phyloP scores from a whole-genome alignment of 2,888 invertebrate species.

The Aradus depressus region DNA sequence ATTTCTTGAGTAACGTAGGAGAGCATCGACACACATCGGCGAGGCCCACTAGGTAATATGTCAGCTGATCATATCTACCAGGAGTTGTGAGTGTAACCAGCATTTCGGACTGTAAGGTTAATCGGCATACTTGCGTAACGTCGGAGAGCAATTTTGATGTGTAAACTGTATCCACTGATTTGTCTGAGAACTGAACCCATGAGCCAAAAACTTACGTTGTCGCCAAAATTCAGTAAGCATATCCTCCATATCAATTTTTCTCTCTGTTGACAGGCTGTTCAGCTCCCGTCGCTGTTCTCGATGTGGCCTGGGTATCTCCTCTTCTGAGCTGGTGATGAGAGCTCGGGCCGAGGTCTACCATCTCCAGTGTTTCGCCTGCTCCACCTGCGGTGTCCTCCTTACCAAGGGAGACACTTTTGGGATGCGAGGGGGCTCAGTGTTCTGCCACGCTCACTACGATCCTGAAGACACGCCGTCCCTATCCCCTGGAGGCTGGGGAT shows the following conservation, averaged over 20 bases:
- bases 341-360: conserved; percentile 81
- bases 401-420: conserved; percentile 87
- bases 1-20: too few relatives aligned
- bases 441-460: conserved; percentile 57
- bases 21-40: too few relatives aligned
- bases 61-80: too few relatives aligned
- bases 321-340: conserved; percentile 83
- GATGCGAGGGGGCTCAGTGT: conserved; percentile 57
- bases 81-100: too few relatives aligned
- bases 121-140: too few relatives aligned
- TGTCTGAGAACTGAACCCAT: too few relatives aligned
- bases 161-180: too few relatives aligned
- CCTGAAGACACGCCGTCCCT: conserved; percentile 33
- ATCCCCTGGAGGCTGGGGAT: conserved; percentile 46
- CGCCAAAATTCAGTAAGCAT: background rate
- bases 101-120: too few relatives aligned
- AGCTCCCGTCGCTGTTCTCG: conserved; percentile 75
- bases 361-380: conserved; percentile 79
- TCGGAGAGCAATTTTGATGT: too few relatives aligned
- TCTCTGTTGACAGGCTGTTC: conserved; percentile 59
- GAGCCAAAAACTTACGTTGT: too few relatives aligned
- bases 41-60: too few relatives aligned
- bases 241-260: background rate
- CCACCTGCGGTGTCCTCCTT: conserved; percentile 67
- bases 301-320: conserved; percentile 72